These are phyloP conservation scores for Hephaestus fuliginosus DNA, from an alignment of 2,797 vertebrate genomes.

Conservation along the genomic window DNA sequence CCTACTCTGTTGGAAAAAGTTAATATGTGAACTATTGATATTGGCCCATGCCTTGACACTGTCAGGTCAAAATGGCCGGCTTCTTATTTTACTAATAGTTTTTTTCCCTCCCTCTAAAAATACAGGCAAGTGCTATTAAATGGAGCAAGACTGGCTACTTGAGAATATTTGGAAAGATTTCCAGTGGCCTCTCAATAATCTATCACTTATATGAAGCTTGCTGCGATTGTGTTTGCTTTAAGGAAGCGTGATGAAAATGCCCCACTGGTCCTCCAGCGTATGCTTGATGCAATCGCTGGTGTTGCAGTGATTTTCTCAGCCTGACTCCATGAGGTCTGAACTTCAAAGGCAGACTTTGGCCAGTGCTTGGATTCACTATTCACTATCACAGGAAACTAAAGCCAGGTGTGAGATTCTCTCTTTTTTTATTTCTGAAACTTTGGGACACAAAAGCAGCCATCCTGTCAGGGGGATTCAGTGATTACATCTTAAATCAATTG, in stretches of 20 bases:
- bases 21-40: slow-evolving; percentile 56
- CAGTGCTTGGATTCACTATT: slow-evolving; percentile 1
- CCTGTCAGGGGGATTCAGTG: slow-evolving; percentile 32
- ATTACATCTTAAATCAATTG: slow-evolving; percentile 52
- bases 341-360: slow-evolving; percentile 48
- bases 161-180: slow-evolving; percentile 43
- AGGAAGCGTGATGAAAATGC: slow-evolving; percentile 7
- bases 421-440: background rate
- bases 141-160: slow-evolving; percentile 39
- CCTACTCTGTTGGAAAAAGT: slow-evolving; percentile 34
- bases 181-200: slow-evolving; percentile 46
- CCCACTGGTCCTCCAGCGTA: slow-evolving; percentile 4
- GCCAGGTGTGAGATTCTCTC: slow-evolving; percentile 34
- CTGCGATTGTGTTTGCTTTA: slow-evolving; percentile 45
- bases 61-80: slow-evolving; percentile 31
- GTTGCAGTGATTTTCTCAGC: slow-evolving; percentile 20
- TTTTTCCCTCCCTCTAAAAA: slow-evolving; percentile 59
- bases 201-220: slow-evolving; percentile 29
- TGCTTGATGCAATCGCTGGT: slow-evolving; percentile 14
- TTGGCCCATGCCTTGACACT: slow-evolving; percentile 61
- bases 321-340: slow-evolving; percentile 9
- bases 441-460: background rate
- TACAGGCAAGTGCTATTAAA: slow-evolving; percentile 58
- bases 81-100: slow-evolving; percentile 41
- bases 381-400: slow-evolving; percentile 45